Evolutionary conservation across 2,888 invertebrate species (phyloP), one percentile per base, ranked within the genome.

Genomic region (Tetrapedia diversipes): DNA sequence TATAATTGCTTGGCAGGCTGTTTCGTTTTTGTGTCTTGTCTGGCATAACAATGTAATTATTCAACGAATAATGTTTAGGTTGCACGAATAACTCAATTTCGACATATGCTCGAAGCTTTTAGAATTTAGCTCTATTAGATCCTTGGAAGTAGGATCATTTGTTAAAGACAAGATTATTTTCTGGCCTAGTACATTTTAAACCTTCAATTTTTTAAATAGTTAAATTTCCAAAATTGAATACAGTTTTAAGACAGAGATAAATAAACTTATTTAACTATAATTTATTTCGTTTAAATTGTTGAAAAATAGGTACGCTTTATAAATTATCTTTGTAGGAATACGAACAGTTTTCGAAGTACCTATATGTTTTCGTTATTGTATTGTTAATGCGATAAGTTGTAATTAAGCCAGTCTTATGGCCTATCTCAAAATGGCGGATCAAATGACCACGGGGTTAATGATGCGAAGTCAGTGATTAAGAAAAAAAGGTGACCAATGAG

Each of bases 41-140:
- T 39, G 53, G n/a, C 32, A 11, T 22, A 37, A 53, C 71, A 39
- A 71, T 66, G 57, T 43, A 53, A 57, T 66, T 53, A 59, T 43
- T 32, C 11, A 0, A 22, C 4, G 19, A 34, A 54, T 56, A 29
- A 53, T 41, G 29, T 41, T 32, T 4, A 24, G 10, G n/a, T 61
- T 19, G 49, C 19, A n/a, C 24, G 8, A n/a, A 22, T n/a, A 22
- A 51, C 2, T 19, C 19, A 29, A 43, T 43, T 59, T 63, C 14
- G 14, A 27, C 14, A 27, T 27, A 4, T 27, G n/a, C 4, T 24
- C 11, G 22, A 37, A 49, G n/a, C 1, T 14, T 37, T 14, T 11
- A 14, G 14, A 43, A 19, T 14, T 43, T 29, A 8, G 14, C 11
- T 19, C 6, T 39, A 27, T n/a, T 16, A 22, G 22, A 37, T 1